phyloP scores from a whole-genome alignment of 64 coral and sea anemone species.

The Cladopsammia gracilis region DNA sequence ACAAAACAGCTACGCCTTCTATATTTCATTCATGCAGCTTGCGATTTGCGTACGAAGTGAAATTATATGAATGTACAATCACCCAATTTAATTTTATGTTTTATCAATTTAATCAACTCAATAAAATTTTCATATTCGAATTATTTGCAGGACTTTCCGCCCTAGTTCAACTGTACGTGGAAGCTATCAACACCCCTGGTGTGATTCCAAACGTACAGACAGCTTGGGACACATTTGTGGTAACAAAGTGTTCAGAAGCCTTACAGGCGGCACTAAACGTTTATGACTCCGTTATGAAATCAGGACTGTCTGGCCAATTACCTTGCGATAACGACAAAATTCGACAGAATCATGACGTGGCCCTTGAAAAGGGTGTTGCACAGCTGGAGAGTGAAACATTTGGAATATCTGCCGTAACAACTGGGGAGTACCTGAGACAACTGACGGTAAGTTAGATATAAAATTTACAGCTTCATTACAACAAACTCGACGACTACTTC shows the following conservation, averaged over 20 bases:
- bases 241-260: slow-evolving; percentile 71
- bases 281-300: slow-evolving; percentile 56
- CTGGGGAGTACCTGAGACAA: slow-evolving; percentile 66
- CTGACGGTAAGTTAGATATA: slow-evolving; percentile 42
- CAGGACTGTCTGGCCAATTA: slow-evolving; percentile 34
- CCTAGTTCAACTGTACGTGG: slow-evolving; percentile 67
- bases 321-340: slow-evolving; percentile 67
- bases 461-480: neutral
- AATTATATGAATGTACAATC: too few relatives aligned
- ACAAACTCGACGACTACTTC: neutral
- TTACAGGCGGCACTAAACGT: neutral
- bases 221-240: slow-evolving; percentile 80
- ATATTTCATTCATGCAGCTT: too few relatives aligned
- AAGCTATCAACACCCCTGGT: slow-evolving; percentile 84
- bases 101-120: too few relatives aligned
- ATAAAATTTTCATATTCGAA: too few relatives aligned
- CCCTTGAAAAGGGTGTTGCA: slow-evolving; percentile 27
- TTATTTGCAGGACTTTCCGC: slow-evolving; percentile 60
- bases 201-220: slow-evolving; percentile 75
- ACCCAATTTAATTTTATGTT: too few relatives aligned
- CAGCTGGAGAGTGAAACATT: slow-evolving; percentile 40
- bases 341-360: slow-evolving; percentile 62
- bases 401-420: slow-evolving; percentile 50
- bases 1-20: too few relatives aligned
- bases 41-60: too few relatives aligned